Evolutionary conservation across 2,797 vertebrate genomes (phyloP), one percentile per base, ranked within the genome.

Genomic region (Tamandua tetradactyla): DNA sequence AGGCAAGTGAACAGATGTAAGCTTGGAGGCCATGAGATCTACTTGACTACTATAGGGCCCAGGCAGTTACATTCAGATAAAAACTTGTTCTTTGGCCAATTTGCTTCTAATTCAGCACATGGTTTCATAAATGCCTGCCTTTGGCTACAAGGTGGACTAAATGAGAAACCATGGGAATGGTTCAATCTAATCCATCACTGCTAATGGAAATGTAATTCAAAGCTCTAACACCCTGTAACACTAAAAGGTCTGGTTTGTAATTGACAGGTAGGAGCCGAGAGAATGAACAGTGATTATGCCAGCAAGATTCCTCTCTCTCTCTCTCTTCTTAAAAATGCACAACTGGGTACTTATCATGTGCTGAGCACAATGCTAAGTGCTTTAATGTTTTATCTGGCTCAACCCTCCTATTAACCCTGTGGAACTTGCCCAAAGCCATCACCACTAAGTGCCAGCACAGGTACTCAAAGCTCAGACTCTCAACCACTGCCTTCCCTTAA

Each of bases 141-240:
- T 76, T 90, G 75, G 61, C 82, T 82, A 96, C 88, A 83, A 95
- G 75, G 61, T 66, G 79, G 75, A 80, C 87, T 72, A 89, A 90
- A 87, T 68, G 75, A 91, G 69, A 91, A 94, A 68, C 37, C 14
- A 57, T 6, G 64, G 62, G 69, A 93, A 92, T 23, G 32, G 15
- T 32, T 93, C 49, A 18, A 25, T 82, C 69, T 82, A 88, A 75
- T 91, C 75, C 44, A 85, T 94, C 87, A 82, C 30, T 59, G 76
- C 40, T 88, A 94, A 91, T 75, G 52, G 92, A 93, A 92, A 87
- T 35, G 11, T 82, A 91, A 91, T 81, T 87, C 7, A 11, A 93
- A 91, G 71, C 35, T 92, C 78, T 87, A 91, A 86, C 37, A 87
- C 94, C 62, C 27, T 75, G 8, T 32, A 92, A 52, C 35, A 89